phyloP scores from a whole-genome alignment of 2,888 invertebrate species.

The Hyposoter dolosus region DNA sequence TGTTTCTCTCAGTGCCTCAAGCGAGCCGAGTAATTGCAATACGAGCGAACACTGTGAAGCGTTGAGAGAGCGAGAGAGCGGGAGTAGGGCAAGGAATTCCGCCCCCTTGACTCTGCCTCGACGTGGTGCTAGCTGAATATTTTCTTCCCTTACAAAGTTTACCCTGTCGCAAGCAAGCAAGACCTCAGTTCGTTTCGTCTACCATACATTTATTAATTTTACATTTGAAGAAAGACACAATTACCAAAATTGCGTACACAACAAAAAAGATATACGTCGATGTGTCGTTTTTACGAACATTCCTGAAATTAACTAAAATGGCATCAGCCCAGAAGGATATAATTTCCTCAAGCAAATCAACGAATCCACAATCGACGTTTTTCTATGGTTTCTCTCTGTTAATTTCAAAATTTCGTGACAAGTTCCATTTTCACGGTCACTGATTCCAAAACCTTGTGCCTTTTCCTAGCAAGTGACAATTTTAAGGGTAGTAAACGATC shows the following conservation, averaged over 20 bases:
- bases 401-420: too few species aligned
- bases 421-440: too few species aligned
- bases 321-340: too few species aligned
- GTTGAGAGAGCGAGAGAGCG: conserved; percentile 22
- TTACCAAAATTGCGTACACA: neutral
- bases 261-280: neutral
- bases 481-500: too few species aligned
- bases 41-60: conserved; percentile 51
- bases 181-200: conserved; percentile 18
- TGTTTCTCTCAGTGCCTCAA: conserved; percentile 58
- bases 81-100: conserved; percentile 43
- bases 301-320: neutral
- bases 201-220: neutral
- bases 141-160: conserved; percentile 38
- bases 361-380: too few species aligned
- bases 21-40: conserved; percentile 63
- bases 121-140: conserved; percentile 34
- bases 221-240: neutral
- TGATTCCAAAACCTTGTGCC: too few species aligned
- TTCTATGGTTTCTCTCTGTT: too few species aligned
- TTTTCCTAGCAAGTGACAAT: too few species aligned
- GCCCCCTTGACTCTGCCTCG: conserved; percentile 41
- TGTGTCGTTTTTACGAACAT: neutral
- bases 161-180: conserved; percentile 21
- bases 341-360: too few species aligned